Conservation (phyloP, 2,888 invertebrate species). For the Mesodorylaimus sp. region DNA sequence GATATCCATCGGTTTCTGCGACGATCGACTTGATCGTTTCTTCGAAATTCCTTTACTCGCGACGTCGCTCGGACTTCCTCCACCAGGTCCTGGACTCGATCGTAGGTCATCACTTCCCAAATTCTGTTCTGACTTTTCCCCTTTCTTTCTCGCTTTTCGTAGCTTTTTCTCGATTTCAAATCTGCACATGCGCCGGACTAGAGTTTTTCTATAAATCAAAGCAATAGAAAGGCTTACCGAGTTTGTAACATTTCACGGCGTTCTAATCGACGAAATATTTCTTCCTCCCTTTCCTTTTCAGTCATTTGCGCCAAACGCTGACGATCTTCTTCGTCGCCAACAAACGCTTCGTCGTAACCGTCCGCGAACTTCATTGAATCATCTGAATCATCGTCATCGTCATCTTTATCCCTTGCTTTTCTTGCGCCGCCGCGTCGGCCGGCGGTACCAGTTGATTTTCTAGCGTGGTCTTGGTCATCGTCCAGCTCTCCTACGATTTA, state of each 20-base stretch:
- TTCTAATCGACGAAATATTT: conserved; percentile 87
- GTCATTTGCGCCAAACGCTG: conserved; percentile 73
- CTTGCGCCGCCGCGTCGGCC: not conserved
- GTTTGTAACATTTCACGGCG: conserved; percentile 79
- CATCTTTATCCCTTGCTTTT: not conserved
- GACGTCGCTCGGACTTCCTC: not conserved
- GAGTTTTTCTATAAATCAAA: not conserved
- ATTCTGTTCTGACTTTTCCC: conserved; percentile 32
- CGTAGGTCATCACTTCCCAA: no score
- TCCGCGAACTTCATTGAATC: conserved; percentile 67
- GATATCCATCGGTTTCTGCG: no score
- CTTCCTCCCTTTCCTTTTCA: conserved; percentile 89
- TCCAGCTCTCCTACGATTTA: not conserved
- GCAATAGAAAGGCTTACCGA: conserved; percentile 36
- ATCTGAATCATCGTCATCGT: not conserved
- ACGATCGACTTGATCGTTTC: no score
- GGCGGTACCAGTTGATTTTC: not conserved
- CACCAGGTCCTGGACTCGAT: no score
- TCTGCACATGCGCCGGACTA: conserved; percentile 30
- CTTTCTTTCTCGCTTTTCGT: conserved; percentile 35
- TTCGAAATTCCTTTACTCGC: conserved; percentile 14
- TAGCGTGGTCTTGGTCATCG: not conserved
- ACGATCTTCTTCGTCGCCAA: conserved; percentile 89
- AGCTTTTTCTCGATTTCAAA: conserved; percentile 85
- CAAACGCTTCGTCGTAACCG: conserved; percentile 85